These are phyloP conservation scores for Noctua comes DNA, from an alignment of 2,888 invertebrate species.

Conservation along the genomic window DNA sequence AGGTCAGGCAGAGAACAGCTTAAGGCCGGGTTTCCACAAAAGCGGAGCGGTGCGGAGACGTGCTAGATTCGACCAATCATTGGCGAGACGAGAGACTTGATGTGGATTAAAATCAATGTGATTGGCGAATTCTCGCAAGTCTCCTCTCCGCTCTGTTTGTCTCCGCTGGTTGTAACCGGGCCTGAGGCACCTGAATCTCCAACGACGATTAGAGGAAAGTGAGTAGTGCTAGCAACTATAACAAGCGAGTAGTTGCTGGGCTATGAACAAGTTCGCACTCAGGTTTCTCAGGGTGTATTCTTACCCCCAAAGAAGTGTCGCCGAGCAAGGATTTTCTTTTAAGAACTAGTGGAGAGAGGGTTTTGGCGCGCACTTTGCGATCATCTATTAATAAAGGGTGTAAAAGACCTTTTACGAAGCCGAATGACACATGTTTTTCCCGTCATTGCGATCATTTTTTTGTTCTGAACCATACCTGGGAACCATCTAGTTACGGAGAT, in stretches of 20 bases:
- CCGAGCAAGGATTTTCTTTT: background rate
- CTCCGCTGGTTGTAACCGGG: background rate
- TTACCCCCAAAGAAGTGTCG: background rate
- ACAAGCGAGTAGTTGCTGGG: background rate
- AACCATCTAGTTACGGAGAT: too few species aligned
- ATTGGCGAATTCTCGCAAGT: background rate
- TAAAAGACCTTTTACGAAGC: too few species aligned
- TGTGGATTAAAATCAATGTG: background rate
- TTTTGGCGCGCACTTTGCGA: too few species aligned
- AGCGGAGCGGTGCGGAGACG: background rate
- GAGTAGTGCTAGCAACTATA: background rate
- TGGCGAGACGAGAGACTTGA: background rate
- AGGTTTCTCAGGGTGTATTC: background rate
- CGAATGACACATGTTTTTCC: too few species aligned
- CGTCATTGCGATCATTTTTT: background rate
- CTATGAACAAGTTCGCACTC: background rate
- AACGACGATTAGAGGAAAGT: background rate
- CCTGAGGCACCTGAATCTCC: background rate
- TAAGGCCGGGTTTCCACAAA: slow-evolving; percentile 14
- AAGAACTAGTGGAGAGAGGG: background rate
- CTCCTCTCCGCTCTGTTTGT: background rate
- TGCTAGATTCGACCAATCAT: background rate
- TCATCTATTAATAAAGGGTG: too few species aligned
- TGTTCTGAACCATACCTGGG: too few species aligned
- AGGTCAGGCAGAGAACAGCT: slow-evolving; percentile 60